These are phyloP conservation scores for Acrobasis consociella DNA, from an alignment of 2,888 invertebrate species.

Conservation along the genomic window DNA sequence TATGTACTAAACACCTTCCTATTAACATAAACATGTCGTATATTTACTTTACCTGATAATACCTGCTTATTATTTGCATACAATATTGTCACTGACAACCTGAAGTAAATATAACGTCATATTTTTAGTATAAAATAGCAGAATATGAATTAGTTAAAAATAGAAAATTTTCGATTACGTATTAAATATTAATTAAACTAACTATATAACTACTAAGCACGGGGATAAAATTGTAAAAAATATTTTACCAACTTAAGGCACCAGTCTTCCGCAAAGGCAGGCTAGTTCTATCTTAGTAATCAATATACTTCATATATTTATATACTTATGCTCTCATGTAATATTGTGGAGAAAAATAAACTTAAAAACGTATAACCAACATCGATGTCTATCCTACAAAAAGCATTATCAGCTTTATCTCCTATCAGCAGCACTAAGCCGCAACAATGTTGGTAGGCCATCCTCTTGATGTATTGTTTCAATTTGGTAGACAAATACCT, in stretches of 20 bases:
- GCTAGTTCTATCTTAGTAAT: too few relatives aligned
- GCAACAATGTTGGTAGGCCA: background rate
- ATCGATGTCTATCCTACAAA: background rate
- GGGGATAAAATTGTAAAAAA: too few relatives aligned
- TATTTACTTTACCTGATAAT: background rate
- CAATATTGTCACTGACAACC: background rate
- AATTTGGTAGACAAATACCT: slow-evolving; percentile 9
- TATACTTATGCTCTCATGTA: too few relatives aligned
- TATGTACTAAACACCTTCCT: background rate
- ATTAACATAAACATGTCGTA: background rate
- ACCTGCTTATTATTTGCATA: too few relatives aligned
- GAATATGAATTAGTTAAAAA: background rate
- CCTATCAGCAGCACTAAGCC: slow-evolving; percentile 3
- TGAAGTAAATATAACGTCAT: background rate
- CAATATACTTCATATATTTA: too few relatives aligned
- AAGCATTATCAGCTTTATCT: slow-evolving; percentile 14
- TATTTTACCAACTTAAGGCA: too few relatives aligned
- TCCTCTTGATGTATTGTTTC: slow-evolving; percentile 11
- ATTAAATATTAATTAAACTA: background rate
- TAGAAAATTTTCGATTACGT: background rate
- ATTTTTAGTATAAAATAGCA: background rate
- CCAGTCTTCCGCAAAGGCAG: too few relatives aligned
- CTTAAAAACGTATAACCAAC: too few relatives aligned
- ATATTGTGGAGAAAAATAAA: too few relatives aligned
- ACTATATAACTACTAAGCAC: background rate